Conservation (phyloP, 2,888 invertebrate genomes). For the Drosophila mettleri region DNA sequence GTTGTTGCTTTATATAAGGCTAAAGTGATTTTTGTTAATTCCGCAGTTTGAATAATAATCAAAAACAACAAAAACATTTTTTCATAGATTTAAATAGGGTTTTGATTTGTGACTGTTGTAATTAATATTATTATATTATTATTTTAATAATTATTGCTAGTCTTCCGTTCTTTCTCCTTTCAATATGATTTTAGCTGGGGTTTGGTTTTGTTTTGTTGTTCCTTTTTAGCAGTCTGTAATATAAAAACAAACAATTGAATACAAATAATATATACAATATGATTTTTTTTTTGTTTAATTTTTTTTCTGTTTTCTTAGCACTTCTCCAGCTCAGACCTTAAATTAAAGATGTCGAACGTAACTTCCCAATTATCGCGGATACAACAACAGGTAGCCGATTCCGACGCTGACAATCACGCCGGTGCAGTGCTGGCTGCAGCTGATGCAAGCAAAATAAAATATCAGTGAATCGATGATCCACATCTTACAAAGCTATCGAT, state of each 20-base stretch:
- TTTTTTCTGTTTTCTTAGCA: not conserved
- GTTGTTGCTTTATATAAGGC: constrained; percentile 69
- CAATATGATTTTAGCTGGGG: constrained; percentile 51
- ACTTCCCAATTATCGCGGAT: constrained; percentile 12
- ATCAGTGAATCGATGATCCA: constrained; percentile 42
- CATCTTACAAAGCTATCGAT: constrained; percentile 26
- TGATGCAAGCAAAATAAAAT: constrained; percentile 18
- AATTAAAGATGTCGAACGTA: constrained; percentile 22
- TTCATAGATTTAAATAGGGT: constrained; percentile 33
- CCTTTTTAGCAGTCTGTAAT: constrained; percentile 67
- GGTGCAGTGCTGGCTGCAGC: constrained; percentile 8
- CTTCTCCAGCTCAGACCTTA: not conserved
- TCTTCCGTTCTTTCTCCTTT: constrained; percentile 75
- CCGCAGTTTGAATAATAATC: constrained; percentile 33
- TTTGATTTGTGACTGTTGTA: constrained; percentile 48
- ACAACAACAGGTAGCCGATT: constrained; percentile 37
- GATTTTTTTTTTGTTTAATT: not conserved
- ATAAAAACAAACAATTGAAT: not conserved
- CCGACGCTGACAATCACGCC: constrained; percentile 7
- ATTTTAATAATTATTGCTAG: constrained; percentile 59
- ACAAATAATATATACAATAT: not conserved
- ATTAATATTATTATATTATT: constrained; percentile 10
- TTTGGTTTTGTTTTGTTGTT: constrained; percentile 57
- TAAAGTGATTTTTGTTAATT: constrained; percentile 60
- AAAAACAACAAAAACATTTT: constrained; percentile 60